Conservation (phyloP, 2,113 vertebrate species). For the Silurus meridionalis region DNA sequence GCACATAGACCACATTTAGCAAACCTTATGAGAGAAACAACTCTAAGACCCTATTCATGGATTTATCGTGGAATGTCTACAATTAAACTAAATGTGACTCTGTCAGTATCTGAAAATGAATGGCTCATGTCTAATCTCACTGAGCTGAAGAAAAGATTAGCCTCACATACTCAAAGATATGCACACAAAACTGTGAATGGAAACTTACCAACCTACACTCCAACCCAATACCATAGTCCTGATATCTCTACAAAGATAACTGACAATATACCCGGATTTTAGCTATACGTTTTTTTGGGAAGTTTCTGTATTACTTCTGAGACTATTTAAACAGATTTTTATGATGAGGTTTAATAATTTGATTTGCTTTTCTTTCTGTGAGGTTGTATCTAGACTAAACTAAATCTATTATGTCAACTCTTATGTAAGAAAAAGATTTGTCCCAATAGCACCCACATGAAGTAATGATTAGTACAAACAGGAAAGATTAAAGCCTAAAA, state of each 20-base stretch:
- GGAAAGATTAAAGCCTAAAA: conserved; percentile 25
- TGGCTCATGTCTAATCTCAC: not conserved
- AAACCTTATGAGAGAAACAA: conserved; percentile 20
- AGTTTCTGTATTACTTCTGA: not conserved
- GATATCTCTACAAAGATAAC: not conserved
- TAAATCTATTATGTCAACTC: not conserved
- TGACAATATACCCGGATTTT: not conserved
- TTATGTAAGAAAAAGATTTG: conserved; percentile 5
- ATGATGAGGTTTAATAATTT: not conserved
- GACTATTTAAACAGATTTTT: not conserved
- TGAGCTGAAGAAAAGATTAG: not conserved
- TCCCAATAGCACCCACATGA: conserved; percentile 37
- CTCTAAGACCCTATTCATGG: conserved; percentile 19
- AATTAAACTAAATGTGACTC: conserved; percentile 5
- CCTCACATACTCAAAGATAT: conserved; percentile 3
- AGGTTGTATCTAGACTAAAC: conserved; percentile 72
- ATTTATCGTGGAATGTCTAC: not conserved
- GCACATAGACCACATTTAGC: not conserved
- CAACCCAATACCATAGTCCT: conserved; percentile 1
- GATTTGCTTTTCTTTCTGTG: not conserved
- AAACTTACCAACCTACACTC: not conserved
- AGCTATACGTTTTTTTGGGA: no score
- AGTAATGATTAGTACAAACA: conserved; percentile 14
- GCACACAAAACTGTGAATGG: not conserved
- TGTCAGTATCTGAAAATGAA: conserved; percentile 17